Evolutionary conservation across 2,888 invertebrate genomes (phyloP).

Genomic region (Sabellastarte sp.): DNA sequence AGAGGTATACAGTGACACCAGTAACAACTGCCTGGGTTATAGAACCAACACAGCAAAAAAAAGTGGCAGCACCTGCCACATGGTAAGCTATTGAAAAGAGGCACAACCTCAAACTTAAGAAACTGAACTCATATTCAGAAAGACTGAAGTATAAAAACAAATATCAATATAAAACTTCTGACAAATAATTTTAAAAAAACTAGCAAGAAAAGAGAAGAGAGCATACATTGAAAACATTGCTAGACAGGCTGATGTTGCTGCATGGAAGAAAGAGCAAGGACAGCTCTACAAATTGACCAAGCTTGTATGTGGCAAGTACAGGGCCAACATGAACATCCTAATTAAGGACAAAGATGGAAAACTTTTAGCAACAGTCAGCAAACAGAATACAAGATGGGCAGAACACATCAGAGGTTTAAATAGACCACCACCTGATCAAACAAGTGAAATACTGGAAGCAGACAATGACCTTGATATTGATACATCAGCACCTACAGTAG

Average conservation of each 20-base stretch:
- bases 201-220: conserved; percentile 2
- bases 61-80: too few species aligned
- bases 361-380: not conserved
- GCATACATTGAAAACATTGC: conserved; percentile 1
- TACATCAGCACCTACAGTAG: conserved; percentile 1
- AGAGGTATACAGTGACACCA: too few species aligned
- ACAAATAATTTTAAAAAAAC: too few species aligned
- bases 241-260: conserved; percentile 5
- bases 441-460: not conserved
- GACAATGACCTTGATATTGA: conserved; percentile 2
- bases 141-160: too few species aligned
- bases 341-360: conserved; percentile 7
- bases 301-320: conserved; percentile 1
- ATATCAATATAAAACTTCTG: too few species aligned
- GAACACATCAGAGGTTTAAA: conserved; percentile 7
- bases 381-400: conserved; percentile 3
- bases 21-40: too few species aligned
- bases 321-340: too few species aligned
- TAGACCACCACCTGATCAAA: not conserved
- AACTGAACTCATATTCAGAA: too few species aligned
- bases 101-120: too few species aligned
- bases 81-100: too few species aligned
- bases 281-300: conserved; percentile 5
- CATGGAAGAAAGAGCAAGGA: not conserved
- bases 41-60: too few species aligned